Evolutionary conservation across 2,113 vertebrate species (phyloP), one percentile per base, ranked within the genome.

Genomic region (Saccopteryx bilineata): DNA sequence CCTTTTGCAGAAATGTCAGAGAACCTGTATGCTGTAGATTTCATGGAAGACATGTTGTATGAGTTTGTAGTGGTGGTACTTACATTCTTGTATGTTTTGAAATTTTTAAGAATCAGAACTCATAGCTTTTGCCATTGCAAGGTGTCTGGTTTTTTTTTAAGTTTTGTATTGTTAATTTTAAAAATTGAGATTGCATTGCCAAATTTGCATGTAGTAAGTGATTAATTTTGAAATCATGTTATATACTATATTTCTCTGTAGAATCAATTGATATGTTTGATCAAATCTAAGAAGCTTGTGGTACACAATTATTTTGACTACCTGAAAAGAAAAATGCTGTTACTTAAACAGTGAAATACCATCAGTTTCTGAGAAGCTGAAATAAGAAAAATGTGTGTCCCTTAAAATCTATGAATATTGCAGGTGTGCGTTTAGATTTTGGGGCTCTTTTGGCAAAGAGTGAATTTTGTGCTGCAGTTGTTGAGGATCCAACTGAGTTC

Each of bases 211-310:
- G 19, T 80, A 74, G 17, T 69, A 19, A 80, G 8, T 81, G n/a
- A 90, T 75, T 85, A 52, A 78, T 90, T 89, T 79, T 86, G 50
- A 80, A 52, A 80, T 83, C 23, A 81, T 71, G 23, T 60, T 75
- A 60, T 24, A 60, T 76, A 76, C 10, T 56, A 18, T 68, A 39
- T 61, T 93, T 92, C 18, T 93, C 21, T 72, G 80, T 65, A 65
- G 56, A 81, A 63, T 52, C 56, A 74, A 26, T 56, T 68, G 54
- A 46, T 82, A 52, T 24, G 5, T 66, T 81, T 69, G 69, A 60
- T 61, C 7, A 92, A 46, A 76, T 82, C 18, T 83, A 19, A 26
- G 39, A 68, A 87, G 4, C 7, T 65, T 68, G 23, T 54, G 58
- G 39, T 84, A 31, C 54, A 60, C 21, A 56, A 28, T 61, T 95